Conservation (phyloP, 2,113 vertebrate genomes). For the Pedetes capensis region DNA sequence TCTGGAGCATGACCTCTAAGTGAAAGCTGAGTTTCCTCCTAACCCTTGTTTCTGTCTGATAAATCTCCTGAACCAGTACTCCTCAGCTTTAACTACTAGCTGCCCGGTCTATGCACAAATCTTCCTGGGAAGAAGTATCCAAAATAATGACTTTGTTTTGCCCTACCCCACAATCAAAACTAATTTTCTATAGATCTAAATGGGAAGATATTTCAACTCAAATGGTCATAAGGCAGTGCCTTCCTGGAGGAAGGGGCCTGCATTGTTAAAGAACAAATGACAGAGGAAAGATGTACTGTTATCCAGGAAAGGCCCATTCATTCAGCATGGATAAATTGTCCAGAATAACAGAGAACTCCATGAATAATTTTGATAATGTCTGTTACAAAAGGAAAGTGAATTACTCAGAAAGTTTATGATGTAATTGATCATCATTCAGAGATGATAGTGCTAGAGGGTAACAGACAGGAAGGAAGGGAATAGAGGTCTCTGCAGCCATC, state of each 20-base stretch:
- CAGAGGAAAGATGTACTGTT: background rate
- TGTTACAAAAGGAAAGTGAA: background rate
- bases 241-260: background rate
- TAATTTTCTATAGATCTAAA: background rate
- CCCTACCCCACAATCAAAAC: background rate
- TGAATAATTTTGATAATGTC: constrained; percentile 28
- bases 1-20: background rate
- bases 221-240: background rate
- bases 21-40: background rate
- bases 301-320: background rate
- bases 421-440: background rate
- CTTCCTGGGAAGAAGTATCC: background rate
- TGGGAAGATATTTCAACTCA: background rate
- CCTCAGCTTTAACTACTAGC: background rate
- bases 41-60: background rate
- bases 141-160: background rate
- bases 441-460: no score
- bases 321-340: background rate
- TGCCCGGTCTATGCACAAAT: background rate
- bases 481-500: no score
- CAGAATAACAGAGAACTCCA: background rate
- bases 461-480: no score
- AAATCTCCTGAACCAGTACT: background rate
- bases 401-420: background rate
- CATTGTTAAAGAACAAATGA: background rate